Evolutionary conservation across 2,888 invertebrate species (phyloP), one percentile per base, ranked within the genome.

Genomic region (Mylabris sibirica): DNA sequence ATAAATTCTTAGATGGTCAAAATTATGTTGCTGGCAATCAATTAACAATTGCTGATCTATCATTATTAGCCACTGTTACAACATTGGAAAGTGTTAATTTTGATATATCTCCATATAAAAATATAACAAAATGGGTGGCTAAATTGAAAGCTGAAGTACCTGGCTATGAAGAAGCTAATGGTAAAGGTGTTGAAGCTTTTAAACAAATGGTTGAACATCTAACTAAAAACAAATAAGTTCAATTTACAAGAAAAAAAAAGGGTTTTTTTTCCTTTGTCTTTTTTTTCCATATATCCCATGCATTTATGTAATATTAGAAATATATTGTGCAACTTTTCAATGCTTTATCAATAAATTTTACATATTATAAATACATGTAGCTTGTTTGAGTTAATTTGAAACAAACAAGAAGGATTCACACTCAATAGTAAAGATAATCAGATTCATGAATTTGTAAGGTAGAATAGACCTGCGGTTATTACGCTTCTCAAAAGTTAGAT

Each of bases 21-120:
- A 87, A 89, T 73, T 96, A 89, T 84, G 89, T 86, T 41, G 93
- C 93, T 17, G 95, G 94, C 2, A 87, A 90, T 68, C 86, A 86
- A 68, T 85, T 94, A 65, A 95, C 95, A 20, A 82, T 96, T 20
- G 96, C 96, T 8, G 96, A 96, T 84, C 86, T 94, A 57, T 85
- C 90, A 41, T 81, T 95, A 60, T 85, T 91, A 38, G 89, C 92
- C 9, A 87, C 89, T 8, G 88, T 94, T 11, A 90, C 93, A 61
- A 92, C 91, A 70, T 88, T 89, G 71, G 93, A 92, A 79, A 91
- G 90, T 63, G 77, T 80, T 63, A 77, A 73, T 22, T 88, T 90
- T 71, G 93, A 94, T 81, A 81, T 94, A 72, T 87, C 88, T 79
- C 89, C 90, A 77, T 93, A 89, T 85, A 83, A 88, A 60, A 94